Percentiles rank a stretch among this genome's conserved stretches.
These are phyloP conservation scores for Paedocypris micromegethes DNA, from an alignment of 2,797 vertebrate species.

Conservation along the genomic window DNA sequence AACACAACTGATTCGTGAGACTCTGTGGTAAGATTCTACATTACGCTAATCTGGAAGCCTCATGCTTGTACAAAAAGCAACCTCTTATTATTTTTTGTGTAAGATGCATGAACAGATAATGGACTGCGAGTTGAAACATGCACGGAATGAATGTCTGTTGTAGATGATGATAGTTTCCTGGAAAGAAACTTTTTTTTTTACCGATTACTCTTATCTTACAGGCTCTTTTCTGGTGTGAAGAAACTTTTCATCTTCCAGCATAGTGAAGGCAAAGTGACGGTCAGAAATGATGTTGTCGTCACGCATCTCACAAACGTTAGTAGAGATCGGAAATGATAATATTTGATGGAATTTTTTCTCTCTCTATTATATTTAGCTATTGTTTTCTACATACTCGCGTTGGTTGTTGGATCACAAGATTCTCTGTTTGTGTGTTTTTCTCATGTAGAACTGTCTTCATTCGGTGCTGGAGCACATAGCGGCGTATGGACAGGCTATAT, in stretches of 20 bases:
- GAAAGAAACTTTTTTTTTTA: not conserved
- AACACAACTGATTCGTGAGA: conserved; percentile 93
- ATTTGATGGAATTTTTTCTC: too few relatives aligned
- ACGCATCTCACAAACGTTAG: conserved; percentile 96
- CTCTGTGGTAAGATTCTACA: conserved; percentile 79
- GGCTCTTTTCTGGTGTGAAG: conserved; percentile 94
- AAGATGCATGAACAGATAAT: not conserved
- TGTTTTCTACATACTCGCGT: too few relatives aligned
- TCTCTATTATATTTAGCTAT: too few relatives aligned
- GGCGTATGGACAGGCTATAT: conserved; percentile 89
- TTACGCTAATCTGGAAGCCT: not conserved
- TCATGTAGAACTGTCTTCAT: conserved; percentile 79
- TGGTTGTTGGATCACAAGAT: too few relatives aligned
- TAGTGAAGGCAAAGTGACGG: conserved; percentile 86
- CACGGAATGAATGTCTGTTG: not conserved
- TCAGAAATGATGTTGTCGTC: conserved; percentile 85
- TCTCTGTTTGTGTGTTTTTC: not conserved
- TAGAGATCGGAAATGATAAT: conserved; percentile 26
- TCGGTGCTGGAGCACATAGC: conserved; percentile 91
- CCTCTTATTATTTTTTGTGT: not conserved
- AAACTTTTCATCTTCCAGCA: conserved; percentile 94
- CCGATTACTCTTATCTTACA: conserved; percentile 52
- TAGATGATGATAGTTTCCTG: not conserved
- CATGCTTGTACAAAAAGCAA: not conserved
- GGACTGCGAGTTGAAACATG: conserved; percentile 12